Percentiles rank a stretch among this genome's conserved stretches.
These are phyloP conservation scores for Nipponia nippon DNA, from an alignment of 2,113 vertebrate species.

Conservation along the genomic window DNA sequence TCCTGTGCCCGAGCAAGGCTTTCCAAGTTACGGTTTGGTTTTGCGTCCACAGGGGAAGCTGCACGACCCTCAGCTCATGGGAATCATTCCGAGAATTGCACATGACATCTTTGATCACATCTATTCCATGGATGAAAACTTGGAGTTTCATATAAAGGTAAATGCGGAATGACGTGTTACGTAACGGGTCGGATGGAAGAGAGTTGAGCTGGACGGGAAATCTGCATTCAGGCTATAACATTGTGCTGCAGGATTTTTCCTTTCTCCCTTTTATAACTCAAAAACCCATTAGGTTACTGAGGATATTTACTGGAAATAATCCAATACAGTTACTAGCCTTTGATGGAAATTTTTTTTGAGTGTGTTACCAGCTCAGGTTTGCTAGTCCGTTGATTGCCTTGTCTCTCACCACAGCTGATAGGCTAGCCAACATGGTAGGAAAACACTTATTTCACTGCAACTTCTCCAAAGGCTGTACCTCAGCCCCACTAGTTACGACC, in stretches of 20 bases:
- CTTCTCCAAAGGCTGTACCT: neutral
- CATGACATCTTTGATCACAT: slow-evolving; percentile 94
- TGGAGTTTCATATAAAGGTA: slow-evolving; percentile 97
- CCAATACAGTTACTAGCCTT: neutral
- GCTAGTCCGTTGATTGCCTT: neutral
- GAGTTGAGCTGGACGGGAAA: neutral
- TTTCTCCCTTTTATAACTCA: neutral
- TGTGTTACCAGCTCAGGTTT: neutral
- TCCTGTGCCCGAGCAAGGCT: neutral
- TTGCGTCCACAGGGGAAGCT: slow-evolving; percentile 81
- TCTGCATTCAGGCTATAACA: neutral
- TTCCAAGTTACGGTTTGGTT: neutral
- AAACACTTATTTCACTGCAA: neutral
- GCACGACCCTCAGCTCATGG: slow-evolving; percentile 87
- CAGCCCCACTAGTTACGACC: neutral
- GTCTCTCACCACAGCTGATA: neutral
- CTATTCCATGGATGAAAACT: slow-evolving; percentile 97
- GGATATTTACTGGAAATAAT: neutral
- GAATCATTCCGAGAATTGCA: slow-evolving; percentile 92
- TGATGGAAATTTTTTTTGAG: neutral
- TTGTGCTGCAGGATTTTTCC: neutral
- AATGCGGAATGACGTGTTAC: neutral
- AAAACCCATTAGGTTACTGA: accelerated
- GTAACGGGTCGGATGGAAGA: neutral
- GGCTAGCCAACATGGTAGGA: neutral